Base-by-base conservation (phyloP, 2,797 vertebrate genomes). In the Melopsittacus undulatus region DNA sequence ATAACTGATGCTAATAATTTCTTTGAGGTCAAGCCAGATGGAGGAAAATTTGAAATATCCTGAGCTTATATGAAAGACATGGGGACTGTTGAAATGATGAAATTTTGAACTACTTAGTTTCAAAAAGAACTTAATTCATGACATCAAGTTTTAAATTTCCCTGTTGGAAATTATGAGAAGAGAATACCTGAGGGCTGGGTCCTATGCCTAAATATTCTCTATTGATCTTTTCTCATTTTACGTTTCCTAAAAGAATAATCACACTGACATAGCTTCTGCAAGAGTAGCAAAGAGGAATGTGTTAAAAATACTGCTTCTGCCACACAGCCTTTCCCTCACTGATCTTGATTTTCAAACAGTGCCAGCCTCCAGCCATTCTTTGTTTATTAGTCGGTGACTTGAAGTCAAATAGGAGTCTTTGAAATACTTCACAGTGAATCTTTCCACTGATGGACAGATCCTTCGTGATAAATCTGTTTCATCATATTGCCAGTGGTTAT, bases 391-490 rank as follows among this genome's bases (percentile, higher is more conserved):
- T 24, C 3, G 3, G 11, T 88, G 66, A 94, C 83, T 70, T 77
- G 34, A 72, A 87, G 40, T 93, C 64, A 89, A 70, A 94, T 32
- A 36, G 11, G 13, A 84, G 45, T 22, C 84, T 93, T 89, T 86
- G 76, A 93, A 96, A 94, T 78, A 43, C 29, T 62, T 92, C 72
- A 91, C 46, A 94, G 54, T 83, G 82, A 92, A 63, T 90, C 69
- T 76, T 93, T 81, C 52, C 83, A 43, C 32, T 81, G 76, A 93
- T 83, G 79, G 92, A 95, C 73, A 56, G 72, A 91, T 91, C 23
- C 57, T 92, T 91, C 34, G n/a, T 20, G 34, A 93, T 89, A 85
- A 89, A 93, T 70, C 36, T 78, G 34, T 95, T 93, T 92, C 89
- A 95, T 92, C 76, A 48, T 48, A 54, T 69, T 85, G 69, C 84